Conservation (phyloP, 2,797 vertebrate genomes). For the Botia almorhae region DNA sequence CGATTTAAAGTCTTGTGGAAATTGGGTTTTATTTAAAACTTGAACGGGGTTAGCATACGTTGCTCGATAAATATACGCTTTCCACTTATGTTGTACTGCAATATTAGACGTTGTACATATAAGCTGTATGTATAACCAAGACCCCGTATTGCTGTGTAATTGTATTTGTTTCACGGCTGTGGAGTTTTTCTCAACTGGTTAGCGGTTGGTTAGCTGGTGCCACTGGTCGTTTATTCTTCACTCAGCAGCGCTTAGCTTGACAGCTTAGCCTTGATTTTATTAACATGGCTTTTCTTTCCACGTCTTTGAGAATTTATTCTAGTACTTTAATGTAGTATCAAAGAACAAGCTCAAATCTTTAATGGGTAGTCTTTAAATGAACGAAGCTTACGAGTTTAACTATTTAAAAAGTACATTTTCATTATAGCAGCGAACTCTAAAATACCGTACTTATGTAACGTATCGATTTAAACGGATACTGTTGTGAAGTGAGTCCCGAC, state of each 20-base stretch:
- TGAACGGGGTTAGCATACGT: conserved; percentile 15
- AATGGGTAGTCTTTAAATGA: background rate
- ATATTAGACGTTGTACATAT: conserved; percentile 13
- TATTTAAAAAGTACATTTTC: background rate
- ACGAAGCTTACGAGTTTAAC: background rate
- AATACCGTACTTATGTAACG: background rate
- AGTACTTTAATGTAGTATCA: background rate
- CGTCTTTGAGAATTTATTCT: background rate
- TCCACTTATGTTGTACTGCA: background rate
- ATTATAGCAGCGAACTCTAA: background rate
- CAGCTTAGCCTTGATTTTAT: background rate
- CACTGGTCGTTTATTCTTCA: background rate
- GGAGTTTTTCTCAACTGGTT: background rate
- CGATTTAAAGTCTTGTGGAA: conserved; percentile 39
- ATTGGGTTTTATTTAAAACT: conserved; percentile 41
- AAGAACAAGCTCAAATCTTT: background rate
- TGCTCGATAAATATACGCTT: conserved; percentile 24
- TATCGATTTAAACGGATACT: background rate
- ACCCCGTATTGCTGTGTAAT: conserved; percentile 8
- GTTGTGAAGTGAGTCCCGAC: background rate
- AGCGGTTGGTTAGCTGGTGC: conserved; percentile 22
- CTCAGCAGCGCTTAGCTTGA: conserved; percentile 9
- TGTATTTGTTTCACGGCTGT: background rate
- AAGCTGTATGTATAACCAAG: conserved; percentile 3
- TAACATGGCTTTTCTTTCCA: background rate